Evolutionary conservation across 2,888 invertebrate species (phyloP).

Genomic region (Drosophila bunnanda): DNA sequence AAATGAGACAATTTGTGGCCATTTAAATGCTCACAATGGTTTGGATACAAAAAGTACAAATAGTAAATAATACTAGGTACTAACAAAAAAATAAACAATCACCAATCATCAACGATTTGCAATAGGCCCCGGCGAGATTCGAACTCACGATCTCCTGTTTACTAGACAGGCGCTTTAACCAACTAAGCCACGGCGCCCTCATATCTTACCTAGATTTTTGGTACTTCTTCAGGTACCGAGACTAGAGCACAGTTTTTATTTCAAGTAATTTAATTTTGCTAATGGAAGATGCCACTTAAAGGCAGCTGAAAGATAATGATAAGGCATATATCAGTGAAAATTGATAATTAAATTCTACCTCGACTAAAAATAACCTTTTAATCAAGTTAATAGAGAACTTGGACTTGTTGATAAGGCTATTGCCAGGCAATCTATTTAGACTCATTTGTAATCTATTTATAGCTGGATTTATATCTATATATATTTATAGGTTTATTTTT

Average conservation of each 20-base stretch:
- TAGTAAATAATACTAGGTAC: not conserved
- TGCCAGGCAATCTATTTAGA: not conserved
- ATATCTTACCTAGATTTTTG: rapidly evolving
- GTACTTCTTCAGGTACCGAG: not conserved
- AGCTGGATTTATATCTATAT: not conserved
- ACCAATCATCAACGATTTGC: too few relatives aligned
- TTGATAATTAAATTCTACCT: not conserved
- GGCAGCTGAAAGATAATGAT: not conserved
- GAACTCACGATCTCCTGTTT: slow-evolving; percentile 85
- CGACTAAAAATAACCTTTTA: not conserved
- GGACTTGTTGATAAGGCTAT: not conserved
- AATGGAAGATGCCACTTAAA: slow-evolving; percentile 1
- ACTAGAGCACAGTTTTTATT: not conserved
- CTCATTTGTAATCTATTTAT: not conserved
- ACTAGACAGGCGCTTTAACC: slow-evolving; percentile 85
- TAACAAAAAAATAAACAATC: slow-evolving; percentile 1
- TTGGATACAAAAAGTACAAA: not conserved
- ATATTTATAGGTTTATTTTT: not conserved
- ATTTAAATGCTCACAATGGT: slow-evolving; percentile 23
- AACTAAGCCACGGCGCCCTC: slow-evolving; percentile 85
- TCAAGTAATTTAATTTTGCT: slow-evolving; percentile 17
- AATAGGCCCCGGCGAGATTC: slow-evolving; percentile 84
- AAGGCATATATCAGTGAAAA: slow-evolving; percentile 5
- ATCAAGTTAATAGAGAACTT: not conserved
- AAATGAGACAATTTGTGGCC: slow-evolving; percentile 67